phyloP scores from a whole-genome alignment of 1,140 invertebrate species.

The Pseudomyrmex cubaensis region DNA sequence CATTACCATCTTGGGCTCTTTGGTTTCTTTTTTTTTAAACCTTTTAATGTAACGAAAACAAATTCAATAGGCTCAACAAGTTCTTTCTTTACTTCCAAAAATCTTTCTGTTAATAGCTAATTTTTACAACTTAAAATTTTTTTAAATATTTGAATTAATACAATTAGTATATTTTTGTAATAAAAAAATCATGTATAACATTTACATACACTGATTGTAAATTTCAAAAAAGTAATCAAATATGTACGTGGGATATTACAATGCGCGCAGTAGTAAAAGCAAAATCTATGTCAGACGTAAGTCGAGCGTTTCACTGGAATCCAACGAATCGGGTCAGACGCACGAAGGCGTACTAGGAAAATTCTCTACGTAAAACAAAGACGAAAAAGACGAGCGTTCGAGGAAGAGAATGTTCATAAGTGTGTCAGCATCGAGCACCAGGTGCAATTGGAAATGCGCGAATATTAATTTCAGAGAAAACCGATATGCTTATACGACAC shows the following conservation, averaged over 20 bases:
- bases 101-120: no score
- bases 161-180: no score
- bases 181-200: not conserved
- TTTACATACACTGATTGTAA: constrained; percentile 19
- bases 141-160: not conserved
- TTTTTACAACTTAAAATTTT: no score
- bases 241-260: constrained; percentile 26
- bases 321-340: constrained; percentile 49
- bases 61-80: no score
- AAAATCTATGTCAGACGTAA: constrained; percentile 49
- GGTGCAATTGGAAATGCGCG: constrained; percentile 15
- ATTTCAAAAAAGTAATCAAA: not conserved
- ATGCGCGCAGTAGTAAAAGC: constrained; percentile 24
- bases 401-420: constrained; percentile 50
- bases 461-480: constrained; percentile 20
- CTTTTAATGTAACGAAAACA: no score
- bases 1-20: no score
- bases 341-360: constrained; percentile 34
- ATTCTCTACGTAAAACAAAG: constrained; percentile 41
- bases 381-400: constrained; percentile 12
- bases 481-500: not conserved
- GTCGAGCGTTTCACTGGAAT: constrained; percentile 41
- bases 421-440: constrained; percentile 31
- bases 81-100: no score
- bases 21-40: no score